A percentile compares a stretch with the other conserved stretches of the same genome.
Conservation (phyloP, 2,113 vertebrate species). For the Thymallus thymallus region DNA sequence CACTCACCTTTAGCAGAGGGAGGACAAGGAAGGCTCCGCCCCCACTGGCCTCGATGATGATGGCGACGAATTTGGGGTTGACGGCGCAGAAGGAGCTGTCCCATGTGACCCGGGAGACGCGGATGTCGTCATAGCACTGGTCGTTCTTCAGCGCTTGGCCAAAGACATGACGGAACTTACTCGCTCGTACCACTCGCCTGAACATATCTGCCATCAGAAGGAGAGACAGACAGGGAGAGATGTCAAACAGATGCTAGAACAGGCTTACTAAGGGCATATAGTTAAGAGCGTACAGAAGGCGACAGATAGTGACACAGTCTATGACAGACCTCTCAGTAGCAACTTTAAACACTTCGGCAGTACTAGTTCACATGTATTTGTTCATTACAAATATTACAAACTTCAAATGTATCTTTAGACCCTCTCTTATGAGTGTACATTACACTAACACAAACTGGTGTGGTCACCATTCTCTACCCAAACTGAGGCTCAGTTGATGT, state of each 20-base stretch:
- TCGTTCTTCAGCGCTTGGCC: conserved; percentile 96
- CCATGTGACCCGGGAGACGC: conserved; percentile 95
- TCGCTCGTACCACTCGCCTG: conserved; percentile 96
- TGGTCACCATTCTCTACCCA: background rate
- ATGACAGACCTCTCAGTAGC: too few species aligned
- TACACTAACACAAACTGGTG: background rate
- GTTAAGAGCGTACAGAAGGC: too few species aligned
- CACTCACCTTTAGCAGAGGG: conserved; percentile 89
- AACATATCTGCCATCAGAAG: conserved; percentile 80
- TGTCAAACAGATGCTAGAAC: background rate
- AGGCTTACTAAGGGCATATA: too few species aligned
- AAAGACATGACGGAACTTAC: conserved; percentile 97
- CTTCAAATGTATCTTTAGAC: background rate
- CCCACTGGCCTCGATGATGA: conserved; percentile 94
- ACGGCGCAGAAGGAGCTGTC: conserved; percentile 96
- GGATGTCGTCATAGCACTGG: conserved; percentile 97
- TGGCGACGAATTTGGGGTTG: conserved; percentile 94
- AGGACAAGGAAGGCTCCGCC: conserved; percentile 95
- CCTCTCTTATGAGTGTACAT: background rate
- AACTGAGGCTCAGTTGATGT: background rate
- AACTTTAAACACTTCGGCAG: too few species aligned
- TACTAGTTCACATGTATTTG: too few species aligned
- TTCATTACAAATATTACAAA: conserved; percentile 1
- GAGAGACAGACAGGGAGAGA: background rate
- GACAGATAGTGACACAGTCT: too few species aligned